These are phyloP conservation scores for Amia ocellicauda DNA, from an alignment of 2,113 vertebrate genomes.

Conservation along the genomic window DNA sequence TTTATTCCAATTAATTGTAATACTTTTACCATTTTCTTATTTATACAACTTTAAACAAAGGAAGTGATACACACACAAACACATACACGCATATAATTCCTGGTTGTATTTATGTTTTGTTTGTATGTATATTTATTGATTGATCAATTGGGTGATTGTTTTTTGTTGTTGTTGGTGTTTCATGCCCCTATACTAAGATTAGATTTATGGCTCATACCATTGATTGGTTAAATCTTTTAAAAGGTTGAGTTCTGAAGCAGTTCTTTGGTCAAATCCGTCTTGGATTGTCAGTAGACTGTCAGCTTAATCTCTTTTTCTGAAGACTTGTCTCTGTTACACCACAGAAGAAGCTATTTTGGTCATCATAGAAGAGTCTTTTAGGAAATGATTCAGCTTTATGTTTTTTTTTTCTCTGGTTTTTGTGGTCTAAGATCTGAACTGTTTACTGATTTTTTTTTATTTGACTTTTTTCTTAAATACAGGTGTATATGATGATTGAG, in stretches of 20 bases:
- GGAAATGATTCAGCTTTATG: neutral
- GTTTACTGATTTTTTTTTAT: neutral
- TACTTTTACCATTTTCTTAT: too few relatives aligned
- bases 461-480: too few relatives aligned
- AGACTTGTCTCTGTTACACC: slow-evolving; percentile 2
- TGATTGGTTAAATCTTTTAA: neutral
- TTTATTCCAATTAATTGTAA: too few relatives aligned
- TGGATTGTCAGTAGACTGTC: neutral
- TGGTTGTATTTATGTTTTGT: too few relatives aligned
- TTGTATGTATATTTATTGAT: too few relatives aligned
- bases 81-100: neutral
- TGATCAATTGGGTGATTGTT: too few relatives aligned
- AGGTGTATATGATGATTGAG: too few relatives aligned
- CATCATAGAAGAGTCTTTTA: neutral
- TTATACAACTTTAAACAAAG: too few relatives aligned
- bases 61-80: too few relatives aligned
- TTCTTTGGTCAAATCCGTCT: neutral
- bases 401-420: neutral
- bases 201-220: neutral
- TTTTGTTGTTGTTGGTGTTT: too few relatives aligned
- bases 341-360: neutral
- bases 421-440: neutral
- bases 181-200: too few relatives aligned
- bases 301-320: neutral
- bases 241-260: neutral